Evolutionary conservation across 2,888 invertebrate genomes (phyloP), one percentile per base, ranked within the genome.

Genomic region (Cataglyphis rosenhaueri): DNA sequence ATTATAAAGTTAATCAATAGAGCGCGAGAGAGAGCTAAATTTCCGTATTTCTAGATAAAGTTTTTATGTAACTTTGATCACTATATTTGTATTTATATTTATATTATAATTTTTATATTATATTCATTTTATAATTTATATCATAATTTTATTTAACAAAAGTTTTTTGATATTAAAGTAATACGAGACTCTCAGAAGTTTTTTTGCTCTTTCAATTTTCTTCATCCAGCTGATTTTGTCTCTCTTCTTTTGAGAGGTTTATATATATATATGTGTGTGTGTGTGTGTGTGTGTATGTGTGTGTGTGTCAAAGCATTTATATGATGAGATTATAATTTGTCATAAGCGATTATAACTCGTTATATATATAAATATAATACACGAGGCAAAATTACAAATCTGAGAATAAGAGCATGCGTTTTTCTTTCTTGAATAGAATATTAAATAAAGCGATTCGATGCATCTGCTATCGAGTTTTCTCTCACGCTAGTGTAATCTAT

Each of bases 381-480:
- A 55, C 3, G 10, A 55, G n/a, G 18, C n/a, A 6, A 41, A 59
- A 12, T n/a, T 9, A 38, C n/a, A 35, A 76, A n/a, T 25, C 25
- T 25, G 21, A 57, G 44, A 32, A 52, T 52, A 12, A n/a, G 25
- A 57, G 21, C 57, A 25, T 18, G 12, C 8, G 12, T 8, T 48
- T 6, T 21, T 65, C 32, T 10, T 68, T 55, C 25, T 29, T n/a
- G 44, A 68, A 52, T 32, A 32, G 32, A 78, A 57, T 62, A 21
- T 48, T 71, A 73, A 73, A 71, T 59, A 79, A 57, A 79, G 32
- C 41, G 57, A 78, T 25, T 1, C 29, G 12, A 71, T 35, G 73
- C 35, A 71, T 78, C n/a, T 10, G 57, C 32, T 70, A 55, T 78
- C 41, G 71, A 71, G 78, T 59, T 78, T 71, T 8, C 32, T 70